These are phyloP conservation scores for Zaprionus obscuricornis DNA, from an alignment of 2,888 invertebrate species.

Conservation along the genomic window DNA sequence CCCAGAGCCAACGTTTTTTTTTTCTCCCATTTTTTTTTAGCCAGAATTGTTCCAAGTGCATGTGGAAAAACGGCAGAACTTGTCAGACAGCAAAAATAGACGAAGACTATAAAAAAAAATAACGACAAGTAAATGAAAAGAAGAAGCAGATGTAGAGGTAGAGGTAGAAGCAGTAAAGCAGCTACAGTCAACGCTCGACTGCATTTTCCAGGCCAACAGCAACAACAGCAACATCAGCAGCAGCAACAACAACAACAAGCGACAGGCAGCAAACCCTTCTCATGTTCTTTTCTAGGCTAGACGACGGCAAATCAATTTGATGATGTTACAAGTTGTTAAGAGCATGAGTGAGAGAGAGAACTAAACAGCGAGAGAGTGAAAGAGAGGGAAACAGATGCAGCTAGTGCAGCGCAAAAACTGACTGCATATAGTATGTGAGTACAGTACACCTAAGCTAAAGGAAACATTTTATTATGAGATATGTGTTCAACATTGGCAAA, in stretches of 20 bases:
- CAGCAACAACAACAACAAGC: slow-evolving; percentile 19
- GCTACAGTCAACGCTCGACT: slow-evolving; percentile 69
- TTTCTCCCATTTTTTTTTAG: slow-evolving; percentile 17
- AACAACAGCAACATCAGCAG: slow-evolving; percentile 30
- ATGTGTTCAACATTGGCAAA: too few species aligned
- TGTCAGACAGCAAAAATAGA: slow-evolving; percentile 68
- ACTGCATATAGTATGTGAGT: too few species aligned
- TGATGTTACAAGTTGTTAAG: slow-evolving; percentile 53
- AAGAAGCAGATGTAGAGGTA: background rate
- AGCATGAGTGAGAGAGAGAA: background rate
- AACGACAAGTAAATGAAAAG: slow-evolving; percentile 11
- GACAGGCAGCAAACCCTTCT: slow-evolving; percentile 54
- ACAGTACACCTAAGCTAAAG: too few species aligned
- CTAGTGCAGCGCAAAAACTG: too few species aligned
- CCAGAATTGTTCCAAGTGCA: slow-evolving; percentile 45
- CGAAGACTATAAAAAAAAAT: slow-evolving; percentile 21
- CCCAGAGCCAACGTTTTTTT: slow-evolving; percentile 36
- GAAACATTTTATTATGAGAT: too few species aligned
- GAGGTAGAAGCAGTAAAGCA: slow-evolving; percentile 41
- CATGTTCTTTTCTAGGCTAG: slow-evolving; percentile 46
- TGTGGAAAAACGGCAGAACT: slow-evolving; percentile 62
- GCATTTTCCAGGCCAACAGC: slow-evolving; percentile 74
- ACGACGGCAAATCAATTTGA: slow-evolving; percentile 55
- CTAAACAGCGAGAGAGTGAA: background rate
- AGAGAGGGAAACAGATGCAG: background rate